Base-by-base conservation (phyloP, 2,888 invertebrate species). In the Archips xylosteana region DNA sequence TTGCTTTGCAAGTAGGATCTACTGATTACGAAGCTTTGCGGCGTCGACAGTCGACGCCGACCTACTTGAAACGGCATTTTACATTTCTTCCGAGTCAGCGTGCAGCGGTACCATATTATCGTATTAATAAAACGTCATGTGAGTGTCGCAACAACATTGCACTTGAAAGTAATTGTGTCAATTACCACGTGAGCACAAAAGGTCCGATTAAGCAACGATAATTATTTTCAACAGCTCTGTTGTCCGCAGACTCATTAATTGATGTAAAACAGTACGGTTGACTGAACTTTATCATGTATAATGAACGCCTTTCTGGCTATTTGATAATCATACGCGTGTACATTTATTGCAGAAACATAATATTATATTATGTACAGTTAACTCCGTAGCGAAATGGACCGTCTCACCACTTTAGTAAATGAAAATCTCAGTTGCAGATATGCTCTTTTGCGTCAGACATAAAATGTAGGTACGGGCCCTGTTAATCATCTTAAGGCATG, bases 131-230 rank as follows among this genome's bases (percentile, higher is more conserved):
- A 47, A 64, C 61, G 60, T 39, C 60, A 42, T 57, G 2, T 15
- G 39, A 60, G 60, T 74, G 39, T 69, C 60, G 69, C 73, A 69
- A 68, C 42, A 57, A 59, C 69, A 64, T 36, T 59, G 63, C 69
- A 64, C 69, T 73, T 47, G 61, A 70, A 70, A 67, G 75, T 82
- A 83, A 85, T 84, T 84, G 84, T 86, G 85, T 83, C 85, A 85
- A 71, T 76, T 78, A 70, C 74, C 76, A 81, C 77, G 76, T 81
- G 79, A 84, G 77, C 87, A 85, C 84, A 64, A 68, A 45, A 83
- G 85, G 86, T 84, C 83, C 79, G 78, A 80, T 82, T 79, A 80
- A 77, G 80, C 73, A 73, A 75, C 74, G 67, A 75, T 45, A 71
- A 70, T 70, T 63, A 63, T 66, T 34, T 39, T 64, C 59, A 69